Percentiles rank a stretch among this genome's conserved stretches.
These are phyloP conservation scores for Stegodyphus dumicola DNA, from an alignment of 1,140 invertebrate genomes.

Conservation along the genomic window DNA sequence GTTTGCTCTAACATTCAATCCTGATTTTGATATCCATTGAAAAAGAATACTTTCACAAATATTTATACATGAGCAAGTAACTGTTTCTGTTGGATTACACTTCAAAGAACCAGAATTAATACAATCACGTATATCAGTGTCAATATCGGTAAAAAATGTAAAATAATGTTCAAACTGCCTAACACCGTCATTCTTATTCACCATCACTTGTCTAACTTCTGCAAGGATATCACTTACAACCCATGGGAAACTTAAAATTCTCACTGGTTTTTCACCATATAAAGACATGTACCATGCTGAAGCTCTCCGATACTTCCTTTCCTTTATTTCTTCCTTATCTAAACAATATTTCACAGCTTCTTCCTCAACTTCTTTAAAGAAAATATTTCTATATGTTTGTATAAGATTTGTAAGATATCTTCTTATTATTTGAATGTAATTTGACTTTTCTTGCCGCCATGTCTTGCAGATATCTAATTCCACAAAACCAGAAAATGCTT, in stretches of 20 bases:
- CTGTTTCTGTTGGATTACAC: not conserved
- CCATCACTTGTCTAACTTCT: slow-evolving; percentile 11
- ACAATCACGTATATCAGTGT: slow-evolving; percentile 5
- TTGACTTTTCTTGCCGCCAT: slow-evolving; percentile 20
- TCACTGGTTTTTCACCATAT: slow-evolving; percentile 5
- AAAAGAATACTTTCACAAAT: not conserved
- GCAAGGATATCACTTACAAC: slow-evolving; percentile 39
- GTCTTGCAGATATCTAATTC: slow-evolving; percentile 18
- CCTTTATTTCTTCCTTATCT: not conserved
- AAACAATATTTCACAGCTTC: not conserved
- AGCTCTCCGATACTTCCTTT: slow-evolving; percentile 27
- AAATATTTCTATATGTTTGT: slow-evolving; percentile 2
- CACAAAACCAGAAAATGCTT: slow-evolving; percentile 34
- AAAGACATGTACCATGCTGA: slow-evolving; percentile 51
- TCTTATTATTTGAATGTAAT: slow-evolving; percentile 14
- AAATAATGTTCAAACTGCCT: no score
- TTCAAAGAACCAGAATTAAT: slow-evolving; percentile 13
- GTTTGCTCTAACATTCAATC: slow-evolving; percentile 7
- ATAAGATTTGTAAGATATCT: slow-evolving; percentile 10
- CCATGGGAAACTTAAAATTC: slow-evolving; percentile 46
- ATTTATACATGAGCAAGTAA: slow-evolving; percentile 1
- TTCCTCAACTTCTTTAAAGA: slow-evolving; percentile 17
- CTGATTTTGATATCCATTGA: slow-evolving; percentile 20
- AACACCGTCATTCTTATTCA: not conserved
- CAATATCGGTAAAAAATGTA: slow-evolving; percentile 5